Evolutionary conservation across 2,888 invertebrate species (phyloP).

Genomic region (Leptinotarsa haldemani): DNA sequence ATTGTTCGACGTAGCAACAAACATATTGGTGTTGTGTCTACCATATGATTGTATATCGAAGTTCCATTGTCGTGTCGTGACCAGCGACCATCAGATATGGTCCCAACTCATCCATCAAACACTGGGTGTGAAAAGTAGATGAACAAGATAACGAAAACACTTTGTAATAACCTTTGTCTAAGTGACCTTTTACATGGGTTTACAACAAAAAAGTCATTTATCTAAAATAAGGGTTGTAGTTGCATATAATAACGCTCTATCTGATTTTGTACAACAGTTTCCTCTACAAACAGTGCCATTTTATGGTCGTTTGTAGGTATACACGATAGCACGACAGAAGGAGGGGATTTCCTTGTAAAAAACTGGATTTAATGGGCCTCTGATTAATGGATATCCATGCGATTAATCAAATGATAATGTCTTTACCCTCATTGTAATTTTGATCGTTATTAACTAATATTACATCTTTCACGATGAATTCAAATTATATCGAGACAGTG

Average conservation of each 20-base stretch:
- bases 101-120: constrained; percentile 64
- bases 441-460: constrained; percentile 17
- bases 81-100: constrained; percentile 65
- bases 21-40: constrained; percentile 36
- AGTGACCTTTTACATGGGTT: constrained; percentile 65
- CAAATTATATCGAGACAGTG: constrained; percentile 9
- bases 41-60: constrained; percentile 39
- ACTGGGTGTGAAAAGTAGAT: constrained; percentile 65
- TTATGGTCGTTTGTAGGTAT: constrained; percentile 37
- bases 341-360: constrained; percentile 34
- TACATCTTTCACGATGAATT: constrained; percentile 18
- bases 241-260: constrained; percentile 60
- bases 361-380: constrained; percentile 36
- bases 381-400: constrained; percentile 25
- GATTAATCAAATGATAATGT: constrained; percentile 21
- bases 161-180: constrained; percentile 65
- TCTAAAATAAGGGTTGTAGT: constrained; percentile 64
- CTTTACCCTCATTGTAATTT: constrained; percentile 17
- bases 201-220: constrained; percentile 64
- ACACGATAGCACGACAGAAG: constrained; percentile 24
- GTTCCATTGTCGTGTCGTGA: constrained; percentile 59
- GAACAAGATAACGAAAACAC: constrained; percentile 65
- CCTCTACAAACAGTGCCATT: constrained; percentile 47
- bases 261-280: constrained; percentile 57
- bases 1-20: constrained; percentile 31